phyloP scores from a whole-genome alignment of 2,113 vertebrate species.

The Gymnobelideus leadbeateri region DNA sequence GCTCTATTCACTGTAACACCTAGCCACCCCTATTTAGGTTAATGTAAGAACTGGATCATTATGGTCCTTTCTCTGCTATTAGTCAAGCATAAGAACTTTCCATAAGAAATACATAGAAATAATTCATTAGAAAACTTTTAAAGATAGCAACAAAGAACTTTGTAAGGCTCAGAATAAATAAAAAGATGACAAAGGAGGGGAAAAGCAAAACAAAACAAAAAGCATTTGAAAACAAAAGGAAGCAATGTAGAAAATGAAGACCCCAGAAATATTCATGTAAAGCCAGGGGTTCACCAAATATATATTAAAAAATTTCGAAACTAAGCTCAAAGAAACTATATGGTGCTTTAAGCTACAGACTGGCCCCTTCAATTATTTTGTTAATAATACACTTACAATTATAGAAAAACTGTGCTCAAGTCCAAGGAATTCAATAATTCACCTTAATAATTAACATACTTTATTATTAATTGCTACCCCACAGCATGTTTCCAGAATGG shows the following conservation, averaged over 20 bases:
- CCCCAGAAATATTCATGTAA: background rate
- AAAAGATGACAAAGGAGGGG: background rate
- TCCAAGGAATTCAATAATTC: background rate
- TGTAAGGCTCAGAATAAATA: constrained; percentile 42
- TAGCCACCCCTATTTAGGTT: constrained; percentile 46
- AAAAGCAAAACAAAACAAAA: background rate
- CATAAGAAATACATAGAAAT: constrained; percentile 57
- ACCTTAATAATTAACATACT: background rate
- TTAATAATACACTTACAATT: background rate
- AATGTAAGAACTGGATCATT: constrained; percentile 59
- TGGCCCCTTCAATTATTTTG: background rate
- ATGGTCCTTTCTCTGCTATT: constrained; percentile 17
- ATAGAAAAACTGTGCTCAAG: background rate
- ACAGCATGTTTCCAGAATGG: constrained; percentile 17
- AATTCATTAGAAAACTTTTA: constrained; percentile 19
- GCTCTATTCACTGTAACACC: no score
- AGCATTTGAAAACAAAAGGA: background rate
- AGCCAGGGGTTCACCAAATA: constrained; percentile 48
- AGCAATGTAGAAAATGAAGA: constrained; percentile 21
- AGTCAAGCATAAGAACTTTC: background rate
- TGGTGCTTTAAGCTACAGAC: constrained; percentile 67
- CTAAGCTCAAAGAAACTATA: constrained; percentile 45
- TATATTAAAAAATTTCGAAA: constrained; percentile 45
- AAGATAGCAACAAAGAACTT: constrained; percentile 2
- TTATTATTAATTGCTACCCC: constrained; percentile 1